Base-by-base conservation (phyloP, 2,888 invertebrate species). In the Agrilus cyanescens region DNA sequence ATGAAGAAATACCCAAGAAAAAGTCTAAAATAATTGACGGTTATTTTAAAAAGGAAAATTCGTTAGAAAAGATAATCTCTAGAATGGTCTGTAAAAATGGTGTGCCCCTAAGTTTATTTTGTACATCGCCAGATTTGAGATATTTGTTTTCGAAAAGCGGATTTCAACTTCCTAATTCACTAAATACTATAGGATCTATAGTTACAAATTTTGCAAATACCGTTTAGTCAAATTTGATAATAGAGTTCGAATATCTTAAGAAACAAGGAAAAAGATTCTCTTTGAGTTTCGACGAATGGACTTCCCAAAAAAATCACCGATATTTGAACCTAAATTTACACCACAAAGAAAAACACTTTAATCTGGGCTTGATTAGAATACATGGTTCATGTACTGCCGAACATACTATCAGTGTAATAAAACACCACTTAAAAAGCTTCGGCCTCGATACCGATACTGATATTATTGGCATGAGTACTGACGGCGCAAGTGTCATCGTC, bases 291-390 rank as follows among this genome's bases (percentile, higher is more conserved):
- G 46, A 47, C 45, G 46, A 48, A 45, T 48, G 42, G 45, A 45
- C 18, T 18, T 18, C 18, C 40, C 37, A 35, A 38, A 49, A 44
- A 13, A 50, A 46, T 44, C 34, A 37, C 12, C 32, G 50, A 25
- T 49, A 51, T 34, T 45, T 49, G 38, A 51, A 47, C 29, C 40
- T 51, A 41, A 49, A 51, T 42, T 12, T 51, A 15, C 49, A 51
- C 33, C 31, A 32, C 4, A 38, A 45, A 39, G 41, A 38, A 32
- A 46, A 46, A 35, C 37, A 48, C 32, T 48, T 46, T 38, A 52
- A 47, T 48, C 44, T 51, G 38, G 50, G 49, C 12, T 40, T 54
- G 39, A 18, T 49, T 35, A 43, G 49, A 42, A 47, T 51, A 32
- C 32, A 44, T 40, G 47, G 46, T 40, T 46, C 43, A 20, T 48